These are phyloP conservation scores for Notodonta ziczac DNA, from an alignment of 2,888 invertebrate species.

Conservation along the genomic window DNA sequence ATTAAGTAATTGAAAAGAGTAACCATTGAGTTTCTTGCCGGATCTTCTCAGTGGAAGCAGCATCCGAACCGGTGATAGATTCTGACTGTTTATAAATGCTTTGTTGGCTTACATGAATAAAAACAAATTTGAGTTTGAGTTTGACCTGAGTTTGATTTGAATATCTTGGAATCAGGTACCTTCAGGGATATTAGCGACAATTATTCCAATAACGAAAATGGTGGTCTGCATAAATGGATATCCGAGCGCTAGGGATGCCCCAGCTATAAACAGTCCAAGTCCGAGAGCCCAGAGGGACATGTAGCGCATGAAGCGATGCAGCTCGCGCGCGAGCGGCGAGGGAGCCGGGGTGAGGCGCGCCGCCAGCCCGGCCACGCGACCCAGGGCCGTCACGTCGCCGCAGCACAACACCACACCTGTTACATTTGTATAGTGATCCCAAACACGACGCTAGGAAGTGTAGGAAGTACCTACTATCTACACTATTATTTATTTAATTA, in stretches of 20 bases:
- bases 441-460: no score
- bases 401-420: slow-evolving; percentile 92
- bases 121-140: no score
- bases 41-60: no score
- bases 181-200: slow-evolving; percentile 99
- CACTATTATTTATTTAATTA: no score
- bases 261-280: slow-evolving; percentile 96
- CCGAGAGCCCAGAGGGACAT: slow-evolving; percentile 96
- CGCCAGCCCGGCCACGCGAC: slow-evolving; percentile 96
- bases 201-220: slow-evolving; percentile 98
- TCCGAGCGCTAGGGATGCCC: slow-evolving; percentile 96
- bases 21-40: no score
- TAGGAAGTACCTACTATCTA: no score
- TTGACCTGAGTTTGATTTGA: no score
- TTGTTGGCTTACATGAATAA: no score
- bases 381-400: slow-evolving; percentile 93
- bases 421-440: slow-evolving; percentile 8
- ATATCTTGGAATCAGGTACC: slow-evolving; percentile 61
- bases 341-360: slow-evolving; percentile 96
- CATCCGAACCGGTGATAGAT: no score
- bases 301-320: slow-evolving; percentile 97
- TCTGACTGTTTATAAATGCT: no score
- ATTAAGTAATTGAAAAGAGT: no score
- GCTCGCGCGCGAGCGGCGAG: slow-evolving; percentile 98
- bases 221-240: slow-evolving; percentile 99